Percentiles rank a stretch among this genome's conserved stretches.
These are phyloP conservation scores for Drosophila fuyamai DNA, from an alignment of 1,140 invertebrate species.

Conservation along the genomic window DNA sequence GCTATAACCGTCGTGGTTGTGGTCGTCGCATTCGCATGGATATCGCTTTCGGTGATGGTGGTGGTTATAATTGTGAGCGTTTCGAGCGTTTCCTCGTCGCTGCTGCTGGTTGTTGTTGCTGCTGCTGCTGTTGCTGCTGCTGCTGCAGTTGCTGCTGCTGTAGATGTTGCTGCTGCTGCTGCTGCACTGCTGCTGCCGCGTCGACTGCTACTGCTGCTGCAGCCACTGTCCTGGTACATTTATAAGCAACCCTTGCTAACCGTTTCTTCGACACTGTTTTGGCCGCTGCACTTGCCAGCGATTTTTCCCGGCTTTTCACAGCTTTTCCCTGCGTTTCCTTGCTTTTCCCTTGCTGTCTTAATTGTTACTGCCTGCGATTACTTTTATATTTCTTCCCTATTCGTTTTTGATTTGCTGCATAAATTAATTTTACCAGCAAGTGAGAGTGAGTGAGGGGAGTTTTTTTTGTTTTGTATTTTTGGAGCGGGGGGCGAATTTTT, in stretches of 20 bases:
- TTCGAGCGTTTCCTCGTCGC: conserved; percentile 52
- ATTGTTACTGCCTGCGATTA: conserved; percentile 37
- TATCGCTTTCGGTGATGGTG: conserved; percentile 61
- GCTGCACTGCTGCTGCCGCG: conserved; percentile 69
- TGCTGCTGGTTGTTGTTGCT: conserved; percentile 40
- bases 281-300: background rate
- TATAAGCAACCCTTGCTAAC: conserved; percentile 71
- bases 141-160: conserved; percentile 27
- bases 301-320: conserved; percentile 2
- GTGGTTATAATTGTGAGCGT: conserved; percentile 67
- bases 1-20: conserved; percentile 49
- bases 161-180: conserved; percentile 46
- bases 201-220: conserved; percentile 83
- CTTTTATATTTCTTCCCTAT: conserved; percentile 27
- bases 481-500: conserved; percentile 18
- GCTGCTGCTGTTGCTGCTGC: conserved; percentile 31
- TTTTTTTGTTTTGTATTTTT: background rate
- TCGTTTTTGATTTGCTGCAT: conserved; percentile 57
- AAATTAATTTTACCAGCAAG: conserved; percentile 43
- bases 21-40: conserved; percentile 55
- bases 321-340: background rate
- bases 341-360: conserved; percentile 9
- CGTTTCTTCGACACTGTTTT: conserved; percentile 14
- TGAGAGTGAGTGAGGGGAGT: conserved; percentile 5
- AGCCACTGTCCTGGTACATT: conserved; percentile 84